These are phyloP conservation scores for Pleuronectes platessa DNA, from an alignment of 2,113 vertebrate genomes.

Conservation along the genomic window DNA sequence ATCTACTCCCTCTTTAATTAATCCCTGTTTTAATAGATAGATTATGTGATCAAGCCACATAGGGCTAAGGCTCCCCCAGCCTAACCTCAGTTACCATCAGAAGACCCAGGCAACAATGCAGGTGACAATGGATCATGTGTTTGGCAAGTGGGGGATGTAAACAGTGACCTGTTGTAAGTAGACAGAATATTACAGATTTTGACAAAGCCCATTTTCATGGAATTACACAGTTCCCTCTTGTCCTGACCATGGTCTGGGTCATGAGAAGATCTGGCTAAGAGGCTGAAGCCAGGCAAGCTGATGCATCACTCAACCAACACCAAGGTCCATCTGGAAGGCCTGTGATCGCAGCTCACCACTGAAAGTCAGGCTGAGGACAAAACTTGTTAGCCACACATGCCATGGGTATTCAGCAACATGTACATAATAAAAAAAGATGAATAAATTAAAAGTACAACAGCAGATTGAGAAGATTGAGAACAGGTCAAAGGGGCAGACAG, in stretches of 20 bases:
- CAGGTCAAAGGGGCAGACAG: slow-evolving; percentile 32
- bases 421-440: not conserved
- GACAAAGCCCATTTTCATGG: not conserved
- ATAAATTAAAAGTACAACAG: not conserved
- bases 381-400: slow-evolving; percentile 26
- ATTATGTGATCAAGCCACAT: not conserved
- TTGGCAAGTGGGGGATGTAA: not conserved
- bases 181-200: not conserved
- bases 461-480: slow-evolving; percentile 41
- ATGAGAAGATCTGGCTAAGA: not conserved
- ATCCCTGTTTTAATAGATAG: no score
- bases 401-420: slow-evolving; percentile 11
- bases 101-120: slow-evolving; percentile 11
- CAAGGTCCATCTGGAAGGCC: slow-evolving; percentile 32
- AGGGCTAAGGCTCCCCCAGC: not conserved
- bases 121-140: slow-evolving; percentile 20
- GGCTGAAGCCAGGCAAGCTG: slow-evolving; percentile 7
- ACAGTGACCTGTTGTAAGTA: not conserved
- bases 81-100: slow-evolving; percentile 37
- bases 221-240: slow-evolving; percentile 1
- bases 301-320: slow-evolving; percentile 32
- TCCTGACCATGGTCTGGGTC: slow-evolving; percentile 11
- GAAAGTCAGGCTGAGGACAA: slow-evolving; percentile 9
- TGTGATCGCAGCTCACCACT: slow-evolving; percentile 1
- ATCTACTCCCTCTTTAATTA: no score